Conservation (phyloP, 2,113 vertebrate genomes). For the Irena cyanogastra region DNA sequence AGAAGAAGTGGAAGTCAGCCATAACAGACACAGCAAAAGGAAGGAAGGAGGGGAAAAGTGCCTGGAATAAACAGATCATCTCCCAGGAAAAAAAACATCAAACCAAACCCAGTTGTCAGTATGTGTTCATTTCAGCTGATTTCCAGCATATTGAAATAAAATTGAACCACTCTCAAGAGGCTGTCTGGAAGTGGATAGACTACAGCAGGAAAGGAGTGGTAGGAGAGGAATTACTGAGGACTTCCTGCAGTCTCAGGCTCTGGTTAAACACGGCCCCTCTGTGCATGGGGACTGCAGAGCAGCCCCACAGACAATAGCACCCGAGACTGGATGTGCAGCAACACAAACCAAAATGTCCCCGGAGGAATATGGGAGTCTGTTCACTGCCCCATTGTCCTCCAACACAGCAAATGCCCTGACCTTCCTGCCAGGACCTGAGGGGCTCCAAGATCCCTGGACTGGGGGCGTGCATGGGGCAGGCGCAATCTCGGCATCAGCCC, state of each 20-base stretch:
- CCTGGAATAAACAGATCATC: background rate
- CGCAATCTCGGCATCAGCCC: accelerated
- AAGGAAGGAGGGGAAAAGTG: background rate
- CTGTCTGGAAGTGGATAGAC: background rate
- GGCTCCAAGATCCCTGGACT: accelerated
- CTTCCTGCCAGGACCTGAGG: background rate
- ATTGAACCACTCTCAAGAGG: background rate
- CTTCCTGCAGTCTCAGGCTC: background rate
- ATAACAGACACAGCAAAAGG: background rate
- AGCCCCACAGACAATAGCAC: background rate
- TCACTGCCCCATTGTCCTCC: background rate
- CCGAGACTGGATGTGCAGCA: background rate
- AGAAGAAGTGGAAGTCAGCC: background rate
- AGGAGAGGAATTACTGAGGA: background rate
- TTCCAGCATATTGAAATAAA: background rate
- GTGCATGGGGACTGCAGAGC: background rate
- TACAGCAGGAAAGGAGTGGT: background rate
- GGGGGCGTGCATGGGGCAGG: accelerated
- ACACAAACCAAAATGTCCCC: accelerated
- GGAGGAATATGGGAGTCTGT: accelerated
- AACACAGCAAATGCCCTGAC: accelerated
- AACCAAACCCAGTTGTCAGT: background rate
- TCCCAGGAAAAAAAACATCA: background rate
- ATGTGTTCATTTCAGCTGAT: background rate
- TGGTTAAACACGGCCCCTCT: background rate